Evolutionary conservation across 2,113 vertebrate genomes (phyloP).

Genomic region (Spermophilus dauricus): DNA sequence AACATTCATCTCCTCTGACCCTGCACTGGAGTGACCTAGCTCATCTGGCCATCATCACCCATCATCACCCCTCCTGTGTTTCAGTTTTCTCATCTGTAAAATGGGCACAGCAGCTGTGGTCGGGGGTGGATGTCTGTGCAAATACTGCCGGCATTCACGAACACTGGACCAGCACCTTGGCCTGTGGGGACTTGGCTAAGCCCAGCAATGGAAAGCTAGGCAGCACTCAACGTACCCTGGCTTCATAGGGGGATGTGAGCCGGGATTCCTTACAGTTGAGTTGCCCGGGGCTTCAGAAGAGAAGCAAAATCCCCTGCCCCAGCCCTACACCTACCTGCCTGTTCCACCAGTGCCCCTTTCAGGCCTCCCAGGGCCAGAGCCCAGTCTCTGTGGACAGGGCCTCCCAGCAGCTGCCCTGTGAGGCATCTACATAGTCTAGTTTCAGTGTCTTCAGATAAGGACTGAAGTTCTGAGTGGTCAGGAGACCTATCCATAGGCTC

Average conservation of each 20-base stretch:
- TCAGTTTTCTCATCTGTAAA: too few species aligned
- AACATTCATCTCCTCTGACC: background rate
- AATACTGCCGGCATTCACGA: background rate
- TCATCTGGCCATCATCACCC: too few species aligned
- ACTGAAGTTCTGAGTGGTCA: background rate
- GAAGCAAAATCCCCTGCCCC: accelerated
- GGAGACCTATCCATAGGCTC: background rate
- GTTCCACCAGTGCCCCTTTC: too few species aligned
- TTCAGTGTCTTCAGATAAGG: background rate
- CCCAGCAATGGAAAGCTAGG: background rate
- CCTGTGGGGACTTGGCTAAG: accelerated
- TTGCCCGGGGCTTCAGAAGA: background rate
- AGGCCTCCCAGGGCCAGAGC: background rate
- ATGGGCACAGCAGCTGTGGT: background rate
- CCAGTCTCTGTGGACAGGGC: background rate
- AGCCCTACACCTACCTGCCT: accelerated
- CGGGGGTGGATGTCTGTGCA: accelerated
- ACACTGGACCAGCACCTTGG: background rate
- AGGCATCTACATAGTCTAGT: accelerated
- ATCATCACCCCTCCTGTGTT: too few species aligned
- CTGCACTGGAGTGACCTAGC: background rate
- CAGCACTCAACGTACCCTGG: background rate
- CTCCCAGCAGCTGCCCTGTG: background rate
- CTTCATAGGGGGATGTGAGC: background rate
- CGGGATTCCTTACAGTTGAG: too few species aligned